These are phyloP conservation scores for Ischnura elegans DNA, from an alignment of 2,888 invertebrate genomes.

Conservation along the genomic window DNA sequence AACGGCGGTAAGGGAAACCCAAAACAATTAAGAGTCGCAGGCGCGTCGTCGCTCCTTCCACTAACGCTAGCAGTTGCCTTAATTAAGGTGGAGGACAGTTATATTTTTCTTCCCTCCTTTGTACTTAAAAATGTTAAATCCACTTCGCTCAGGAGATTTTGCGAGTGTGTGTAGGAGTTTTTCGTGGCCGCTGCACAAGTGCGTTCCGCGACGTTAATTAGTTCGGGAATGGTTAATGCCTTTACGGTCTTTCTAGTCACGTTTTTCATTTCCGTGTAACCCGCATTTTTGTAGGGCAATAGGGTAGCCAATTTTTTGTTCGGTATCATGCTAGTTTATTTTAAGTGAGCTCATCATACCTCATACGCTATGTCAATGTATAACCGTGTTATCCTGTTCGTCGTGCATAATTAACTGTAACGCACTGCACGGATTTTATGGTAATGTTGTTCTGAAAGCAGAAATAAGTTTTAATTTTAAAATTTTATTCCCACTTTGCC, in stretches of 20 bases:
- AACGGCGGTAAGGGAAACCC: background rate
- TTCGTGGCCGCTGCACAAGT: background rate
- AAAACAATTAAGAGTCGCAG: background rate
- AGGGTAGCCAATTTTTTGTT: no score
- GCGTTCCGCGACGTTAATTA: background rate
- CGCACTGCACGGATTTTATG: no score
- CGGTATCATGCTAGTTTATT: no score
- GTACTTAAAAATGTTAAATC: background rate
- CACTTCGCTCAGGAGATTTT: background rate
- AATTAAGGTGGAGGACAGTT: background rate
- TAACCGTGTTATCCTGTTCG: no score
- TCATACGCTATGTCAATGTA: no score
- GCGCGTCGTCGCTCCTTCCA: background rate
- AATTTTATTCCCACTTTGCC: no score
- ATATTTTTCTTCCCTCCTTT: background rate
- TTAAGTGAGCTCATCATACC: no score
- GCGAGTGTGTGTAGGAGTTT: background rate
- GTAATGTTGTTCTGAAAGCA: no score
- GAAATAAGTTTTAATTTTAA: no score
- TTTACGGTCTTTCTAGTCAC: background rate
- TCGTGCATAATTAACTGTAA: no score
- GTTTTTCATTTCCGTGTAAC: no score
- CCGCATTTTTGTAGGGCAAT: no score
- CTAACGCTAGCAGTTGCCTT: background rate
- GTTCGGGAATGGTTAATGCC: background rate